phyloP scores from a whole-genome alignment of 2,888 invertebrate species.

The Stramonita haemastoma region DNA sequence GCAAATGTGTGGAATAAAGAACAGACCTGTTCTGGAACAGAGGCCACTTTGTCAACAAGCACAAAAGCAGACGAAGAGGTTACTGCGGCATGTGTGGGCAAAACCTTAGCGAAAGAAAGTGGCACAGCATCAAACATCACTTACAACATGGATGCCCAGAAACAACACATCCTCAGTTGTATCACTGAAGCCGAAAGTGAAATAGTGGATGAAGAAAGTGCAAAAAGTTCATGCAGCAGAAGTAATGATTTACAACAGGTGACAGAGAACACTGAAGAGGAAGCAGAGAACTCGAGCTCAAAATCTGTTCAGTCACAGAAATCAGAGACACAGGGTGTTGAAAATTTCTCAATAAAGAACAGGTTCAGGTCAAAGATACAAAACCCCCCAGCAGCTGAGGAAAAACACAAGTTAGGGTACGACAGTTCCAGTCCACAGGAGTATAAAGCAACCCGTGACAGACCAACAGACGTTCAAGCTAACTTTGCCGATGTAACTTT shows the following conservation, averaged over 20 bases:
- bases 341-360: background rate
- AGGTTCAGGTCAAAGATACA: background rate
- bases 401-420: background rate
- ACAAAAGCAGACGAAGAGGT: background rate
- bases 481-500: background rate
- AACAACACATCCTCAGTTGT: slow-evolving; percentile 12
- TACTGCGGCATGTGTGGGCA: background rate
- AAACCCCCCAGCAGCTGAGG: background rate
- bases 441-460: background rate
- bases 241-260: background rate
- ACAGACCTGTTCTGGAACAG: background rate
- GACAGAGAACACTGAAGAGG: background rate
- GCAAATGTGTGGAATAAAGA: background rate
- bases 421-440: background rate
- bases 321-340: background rate
- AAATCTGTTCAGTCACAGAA: background rate
- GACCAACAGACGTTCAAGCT: background rate
- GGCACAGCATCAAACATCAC: background rate
- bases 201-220: background rate
- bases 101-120: background rate
- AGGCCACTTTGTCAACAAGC: background rate
- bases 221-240: background rate
- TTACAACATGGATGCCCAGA: background rate
- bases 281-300: background rate
- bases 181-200: background rate